These are phyloP conservation scores for Alligator sinensis DNA, from an alignment of 2,113 vertebrate genomes.

Conservation along the genomic window DNA sequence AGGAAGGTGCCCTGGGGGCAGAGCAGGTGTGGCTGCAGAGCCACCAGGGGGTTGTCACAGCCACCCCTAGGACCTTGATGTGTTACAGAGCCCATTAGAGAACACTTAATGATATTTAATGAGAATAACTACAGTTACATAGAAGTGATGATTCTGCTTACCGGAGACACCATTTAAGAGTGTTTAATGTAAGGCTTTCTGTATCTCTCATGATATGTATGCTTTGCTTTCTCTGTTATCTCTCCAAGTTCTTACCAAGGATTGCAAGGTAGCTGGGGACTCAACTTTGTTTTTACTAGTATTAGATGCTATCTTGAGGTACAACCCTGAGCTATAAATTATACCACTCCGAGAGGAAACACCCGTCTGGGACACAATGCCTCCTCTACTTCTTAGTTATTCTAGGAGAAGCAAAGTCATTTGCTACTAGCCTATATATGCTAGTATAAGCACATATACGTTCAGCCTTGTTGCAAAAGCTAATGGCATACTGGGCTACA, in stretches of 20 bases:
- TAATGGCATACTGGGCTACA: too few species aligned
- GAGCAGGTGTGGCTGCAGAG: too few species aligned
- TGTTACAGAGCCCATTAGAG: too few species aligned
- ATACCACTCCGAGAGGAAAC: not conserved
- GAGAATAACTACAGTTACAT: not conserved
- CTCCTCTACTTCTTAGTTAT: not conserved
- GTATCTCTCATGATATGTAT: not conserved
- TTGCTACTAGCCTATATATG: not conserved
- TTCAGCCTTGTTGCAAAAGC: too few species aligned
- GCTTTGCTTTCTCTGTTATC: not conserved
- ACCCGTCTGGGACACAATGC: not conserved
- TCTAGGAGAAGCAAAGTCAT: not conserved
- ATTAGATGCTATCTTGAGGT: not conserved
- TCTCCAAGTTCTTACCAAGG: not conserved
- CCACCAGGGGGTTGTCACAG: too few species aligned
- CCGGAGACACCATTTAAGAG: not conserved
- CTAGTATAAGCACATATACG: too few species aligned
- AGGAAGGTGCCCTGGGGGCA: too few species aligned
- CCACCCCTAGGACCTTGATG: too few species aligned
- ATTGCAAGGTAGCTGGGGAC: not conserved
- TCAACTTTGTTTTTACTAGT: not conserved
- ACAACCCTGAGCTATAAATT: not conserved
- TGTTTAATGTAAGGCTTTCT: not conserved
- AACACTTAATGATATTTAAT: not conserved
- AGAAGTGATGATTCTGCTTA: not conserved